Conservation (phyloP, 2,888 invertebrate species). For the Liopterus haemorrhoidalis region DNA sequence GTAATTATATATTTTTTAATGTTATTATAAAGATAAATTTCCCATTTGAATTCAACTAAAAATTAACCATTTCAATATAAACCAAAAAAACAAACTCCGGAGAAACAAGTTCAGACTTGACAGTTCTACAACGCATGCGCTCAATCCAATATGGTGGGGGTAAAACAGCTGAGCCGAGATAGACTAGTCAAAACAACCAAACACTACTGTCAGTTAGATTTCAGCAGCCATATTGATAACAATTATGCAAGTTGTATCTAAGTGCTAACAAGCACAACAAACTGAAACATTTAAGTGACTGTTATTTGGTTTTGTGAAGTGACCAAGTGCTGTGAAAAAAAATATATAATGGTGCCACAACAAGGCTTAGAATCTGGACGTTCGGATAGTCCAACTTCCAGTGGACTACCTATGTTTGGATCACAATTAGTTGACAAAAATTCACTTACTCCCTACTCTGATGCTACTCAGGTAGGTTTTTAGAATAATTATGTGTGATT, state of each 20-base stretch:
- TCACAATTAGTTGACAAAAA: constrained; percentile 85
- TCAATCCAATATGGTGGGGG: constrained; percentile 32
- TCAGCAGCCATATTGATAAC: constrained; percentile 46
- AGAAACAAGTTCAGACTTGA: constrained; percentile 21
- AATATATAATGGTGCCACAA: constrained; percentile 65
- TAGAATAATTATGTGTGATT: no score
- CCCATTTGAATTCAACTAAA: no score
- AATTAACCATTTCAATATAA: no score
- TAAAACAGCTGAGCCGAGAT: constrained; percentile 46
- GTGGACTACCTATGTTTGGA: constrained; percentile 73
- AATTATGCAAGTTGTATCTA: constrained; percentile 41
- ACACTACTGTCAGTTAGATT: constrained; percentile 55
- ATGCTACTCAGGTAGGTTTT: constrained; percentile 90
- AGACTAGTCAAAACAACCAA: constrained; percentile 46
- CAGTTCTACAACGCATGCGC: constrained; percentile 37
- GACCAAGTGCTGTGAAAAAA: constrained; percentile 22
- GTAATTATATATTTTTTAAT: no score
- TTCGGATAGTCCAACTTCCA: constrained; percentile 56
- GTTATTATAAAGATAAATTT: no score
- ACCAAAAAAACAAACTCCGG: no score
- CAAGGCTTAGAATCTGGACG: constrained; percentile 53
- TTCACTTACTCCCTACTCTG: constrained; percentile 92
- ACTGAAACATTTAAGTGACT: no score
- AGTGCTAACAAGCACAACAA: constrained; percentile 35
- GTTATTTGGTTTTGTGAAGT: neutral